Percentiles rank a stretch among this genome's conserved stretches.
phyloP scores from a whole-genome alignment of 2,888 invertebrate genomes.

The Lasius platythorax region DNA sequence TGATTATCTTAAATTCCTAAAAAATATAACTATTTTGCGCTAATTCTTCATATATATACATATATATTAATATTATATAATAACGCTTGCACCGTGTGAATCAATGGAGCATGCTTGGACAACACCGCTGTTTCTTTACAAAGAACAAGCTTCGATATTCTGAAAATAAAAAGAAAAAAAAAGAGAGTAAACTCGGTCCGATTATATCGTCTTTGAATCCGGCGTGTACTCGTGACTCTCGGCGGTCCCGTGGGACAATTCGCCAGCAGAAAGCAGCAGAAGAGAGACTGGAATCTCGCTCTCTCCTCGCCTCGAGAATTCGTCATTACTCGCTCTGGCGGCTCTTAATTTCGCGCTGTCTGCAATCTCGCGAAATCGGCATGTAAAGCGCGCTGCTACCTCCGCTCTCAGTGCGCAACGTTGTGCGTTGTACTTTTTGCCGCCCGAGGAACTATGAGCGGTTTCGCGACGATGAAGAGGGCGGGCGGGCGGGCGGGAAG shows the following conservation, averaged over 20 bases:
- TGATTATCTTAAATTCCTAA: neutral
- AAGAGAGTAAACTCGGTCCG: constrained; percentile 13
- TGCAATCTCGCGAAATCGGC: constrained; percentile 68
- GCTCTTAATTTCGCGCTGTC: constrained; percentile 63
- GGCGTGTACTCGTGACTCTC: constrained; percentile 30
- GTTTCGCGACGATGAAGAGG: constrained; percentile 48
- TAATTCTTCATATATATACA: neutral
- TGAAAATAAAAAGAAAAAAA: neutral
- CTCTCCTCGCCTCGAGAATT: constrained; percentile 62
- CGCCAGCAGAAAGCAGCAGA: constrained; percentile 43
- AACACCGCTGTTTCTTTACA: neutral
- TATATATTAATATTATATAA: neutral
- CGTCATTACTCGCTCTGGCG: constrained; percentile 59
- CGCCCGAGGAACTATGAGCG: constrained; percentile 44
- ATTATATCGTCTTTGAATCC: constrained; percentile 50
- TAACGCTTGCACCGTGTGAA: too few species aligned
- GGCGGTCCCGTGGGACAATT: constrained; percentile 33
- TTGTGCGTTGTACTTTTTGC: constrained; percentile 56
- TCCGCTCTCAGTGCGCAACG: constrained; percentile 30
- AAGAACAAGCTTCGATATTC: neutral
- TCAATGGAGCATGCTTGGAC: neutral
- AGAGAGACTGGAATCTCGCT: constrained; percentile 64
- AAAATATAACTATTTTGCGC: neutral
- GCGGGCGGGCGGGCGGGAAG: constrained; percentile 4
- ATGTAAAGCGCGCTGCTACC: constrained; percentile 59